phyloP scores from a whole-genome alignment of 2,888 invertebrate species.

The Ptilodon capucinus region DNA sequence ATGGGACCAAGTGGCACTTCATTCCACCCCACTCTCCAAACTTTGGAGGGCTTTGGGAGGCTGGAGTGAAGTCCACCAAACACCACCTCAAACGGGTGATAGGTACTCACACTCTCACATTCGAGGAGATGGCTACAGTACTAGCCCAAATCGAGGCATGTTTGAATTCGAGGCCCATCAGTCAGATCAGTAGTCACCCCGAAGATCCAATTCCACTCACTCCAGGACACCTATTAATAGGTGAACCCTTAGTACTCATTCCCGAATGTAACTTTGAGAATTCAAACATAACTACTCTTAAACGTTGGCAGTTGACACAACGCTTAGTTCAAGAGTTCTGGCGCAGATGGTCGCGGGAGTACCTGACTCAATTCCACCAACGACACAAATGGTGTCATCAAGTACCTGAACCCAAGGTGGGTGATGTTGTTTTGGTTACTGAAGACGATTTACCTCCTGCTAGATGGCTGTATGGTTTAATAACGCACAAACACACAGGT shows the following conservation, averaged over 20 bases:
- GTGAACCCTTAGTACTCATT: slow-evolving; percentile 14
- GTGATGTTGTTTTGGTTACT: slow-evolving; percentile 17
- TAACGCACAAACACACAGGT: slow-evolving; percentile 14
- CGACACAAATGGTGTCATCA: slow-evolving; percentile 14
- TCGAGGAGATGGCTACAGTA: slow-evolving; percentile 17
- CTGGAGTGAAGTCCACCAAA: no score
- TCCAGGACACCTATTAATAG: slow-evolving; percentile 19
- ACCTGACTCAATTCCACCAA: slow-evolving; percentile 5
- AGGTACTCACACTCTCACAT: slow-evolving; percentile 14
- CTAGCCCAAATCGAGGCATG: slow-evolving; percentile 19
- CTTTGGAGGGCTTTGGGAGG: no score
- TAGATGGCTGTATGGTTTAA: slow-evolving; percentile 14
- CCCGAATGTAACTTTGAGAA: slow-evolving; percentile 14
- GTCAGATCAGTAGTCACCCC: slow-evolving; percentile 1
- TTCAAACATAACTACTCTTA: slow-evolving; percentile 3
- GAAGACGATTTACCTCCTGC: slow-evolving; percentile 19
- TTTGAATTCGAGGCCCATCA: slow-evolving; percentile 18
- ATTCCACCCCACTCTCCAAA: slow-evolving; percentile 22
- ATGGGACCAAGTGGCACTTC: slow-evolving; percentile 17
- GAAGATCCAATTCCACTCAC: slow-evolving; percentile 13
- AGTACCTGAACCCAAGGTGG: slow-evolving; percentile 6
- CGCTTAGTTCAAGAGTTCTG: slow-evolving; percentile 19
- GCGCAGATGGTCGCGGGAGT: slow-evolving; percentile 13
- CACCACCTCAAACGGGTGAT: slow-evolving; percentile 4
- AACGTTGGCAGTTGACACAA: slow-evolving; percentile 16